phyloP scores from a whole-genome alignment of 2,113 vertebrate genomes.

The Hirundichthys speculiger region DNA sequence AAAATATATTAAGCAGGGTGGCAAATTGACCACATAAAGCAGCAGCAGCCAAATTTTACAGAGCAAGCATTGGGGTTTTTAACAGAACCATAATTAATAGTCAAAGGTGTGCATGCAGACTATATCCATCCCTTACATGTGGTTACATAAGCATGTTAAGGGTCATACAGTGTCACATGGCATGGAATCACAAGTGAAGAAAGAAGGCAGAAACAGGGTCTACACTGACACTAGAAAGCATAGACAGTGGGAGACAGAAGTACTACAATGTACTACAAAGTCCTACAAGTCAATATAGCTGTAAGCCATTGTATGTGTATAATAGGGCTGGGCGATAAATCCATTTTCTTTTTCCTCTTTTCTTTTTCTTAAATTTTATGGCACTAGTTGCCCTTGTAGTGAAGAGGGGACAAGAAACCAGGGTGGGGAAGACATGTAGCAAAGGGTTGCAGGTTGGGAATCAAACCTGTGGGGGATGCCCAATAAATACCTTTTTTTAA shows the following conservation, averaged over 20 bases:
- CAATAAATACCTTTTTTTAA: too few species aligned
- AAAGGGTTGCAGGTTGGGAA: too few species aligned
- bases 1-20: constrained; percentile 37
- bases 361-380: too few species aligned
- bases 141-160: constrained; percentile 45
- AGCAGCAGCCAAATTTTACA: constrained; percentile 63
- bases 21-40: constrained; percentile 45
- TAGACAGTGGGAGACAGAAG: constrained; percentile 6
- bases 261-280: background rate
- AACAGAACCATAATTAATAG: constrained; percentile 37
- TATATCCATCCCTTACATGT: constrained; percentile 22
- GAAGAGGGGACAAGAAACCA: too few species aligned
- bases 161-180: constrained; percentile 32
- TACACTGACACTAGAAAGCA: constrained; percentile 26
- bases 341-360: too few species aligned
- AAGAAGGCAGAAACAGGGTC: constrained; percentile 15
- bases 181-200: constrained; percentile 29
- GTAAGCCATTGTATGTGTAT: too few species aligned
- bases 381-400: too few species aligned
- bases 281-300: background rate
- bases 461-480: too few species aligned
- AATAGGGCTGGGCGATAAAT: too few species aligned
- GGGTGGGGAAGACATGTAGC: too few species aligned
- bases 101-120: constrained; percentile 24
- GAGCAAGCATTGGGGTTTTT: constrained; percentile 54